Evolutionary conservation across 1,140 invertebrate species (phyloP).

Genomic region (Eurosta solidaginis): DNA sequence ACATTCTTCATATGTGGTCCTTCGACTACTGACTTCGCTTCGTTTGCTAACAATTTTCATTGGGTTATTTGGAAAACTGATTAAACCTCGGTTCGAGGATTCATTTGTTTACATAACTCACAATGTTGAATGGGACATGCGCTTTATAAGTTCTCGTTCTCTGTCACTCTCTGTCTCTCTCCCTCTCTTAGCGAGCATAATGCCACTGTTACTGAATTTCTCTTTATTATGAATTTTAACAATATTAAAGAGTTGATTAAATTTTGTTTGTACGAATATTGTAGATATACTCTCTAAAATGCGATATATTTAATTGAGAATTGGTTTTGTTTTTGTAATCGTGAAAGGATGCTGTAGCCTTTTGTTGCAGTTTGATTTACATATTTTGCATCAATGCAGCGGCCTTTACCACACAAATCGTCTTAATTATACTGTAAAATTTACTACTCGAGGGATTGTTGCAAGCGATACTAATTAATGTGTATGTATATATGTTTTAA

Average conservation of each 20-base stretch:
- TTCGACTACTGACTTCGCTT: not conserved
- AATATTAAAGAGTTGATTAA: not conserved
- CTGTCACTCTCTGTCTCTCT: not conserved
- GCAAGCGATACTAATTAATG: constrained; percentile 3
- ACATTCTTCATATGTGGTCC: not conserved
- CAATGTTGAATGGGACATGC: not conserved
- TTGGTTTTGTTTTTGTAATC: no score
- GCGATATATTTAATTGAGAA: no score
- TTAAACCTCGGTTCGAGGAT: not conserved
- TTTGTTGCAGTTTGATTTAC: not conserved
- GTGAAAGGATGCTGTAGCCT: no score
- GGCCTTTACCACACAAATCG: constrained; percentile 14
- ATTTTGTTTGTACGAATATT: no score
- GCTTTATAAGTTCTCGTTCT: not conserved
- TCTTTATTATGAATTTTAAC: not conserved
- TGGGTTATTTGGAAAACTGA: not conserved
- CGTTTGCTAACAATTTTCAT: not conserved
- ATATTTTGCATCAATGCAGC: not conserved
- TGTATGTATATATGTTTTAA: not conserved
- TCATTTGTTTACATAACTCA: not conserved
- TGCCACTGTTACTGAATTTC: not conserved
- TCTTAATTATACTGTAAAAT: constrained; percentile 18
- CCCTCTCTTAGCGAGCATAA: not conserved
- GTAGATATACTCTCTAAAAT: no score
- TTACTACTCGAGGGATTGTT: constrained; percentile 5